Conservation (phyloP, 2,888 invertebrate species). For the Nymphalis c-album region DNA sequence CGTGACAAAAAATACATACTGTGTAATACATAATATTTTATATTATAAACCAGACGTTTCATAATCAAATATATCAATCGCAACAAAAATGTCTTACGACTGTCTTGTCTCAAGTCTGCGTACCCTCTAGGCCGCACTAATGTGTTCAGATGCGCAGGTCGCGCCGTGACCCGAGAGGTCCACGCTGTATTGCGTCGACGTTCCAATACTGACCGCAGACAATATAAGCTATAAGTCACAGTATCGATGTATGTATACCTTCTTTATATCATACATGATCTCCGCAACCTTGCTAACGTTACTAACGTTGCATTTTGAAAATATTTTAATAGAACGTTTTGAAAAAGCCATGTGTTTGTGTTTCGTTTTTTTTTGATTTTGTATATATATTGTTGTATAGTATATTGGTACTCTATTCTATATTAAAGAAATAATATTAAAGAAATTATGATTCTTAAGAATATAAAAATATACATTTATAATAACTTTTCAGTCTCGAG, state of each 20-base stretch:
- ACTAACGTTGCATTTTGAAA: too few relatives aligned
- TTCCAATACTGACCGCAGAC: conserved; percentile 32
- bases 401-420: too few relatives aligned
- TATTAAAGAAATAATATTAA: too few relatives aligned
- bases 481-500: too few relatives aligned
- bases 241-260: conserved; percentile 20
- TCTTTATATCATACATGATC: conserved; percentile 6
- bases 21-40: too few relatives aligned
- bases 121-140: conserved; percentile 45
- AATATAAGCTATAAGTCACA: conserved; percentile 32
- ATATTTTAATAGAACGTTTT: too few relatives aligned
- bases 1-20: too few relatives aligned
- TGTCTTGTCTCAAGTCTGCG: conserved; percentile 4
- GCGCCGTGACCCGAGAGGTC: conserved; percentile 55
- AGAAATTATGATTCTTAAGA: too few relatives aligned
- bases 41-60: not conserved
- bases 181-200: conserved; percentile 54
- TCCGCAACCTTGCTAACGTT: not conserved
- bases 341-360: too few relatives aligned
- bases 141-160: conserved; percentile 62
- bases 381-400: too few relatives aligned
- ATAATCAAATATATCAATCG: not conserved
- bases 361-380: too few relatives aligned
- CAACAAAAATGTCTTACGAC: conserved; percentile 7
- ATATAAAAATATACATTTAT: too few relatives aligned